Evolutionary conservation across 2,888 invertebrate species (phyloP).

Genomic region (Coleophora deauratella): DNA sequence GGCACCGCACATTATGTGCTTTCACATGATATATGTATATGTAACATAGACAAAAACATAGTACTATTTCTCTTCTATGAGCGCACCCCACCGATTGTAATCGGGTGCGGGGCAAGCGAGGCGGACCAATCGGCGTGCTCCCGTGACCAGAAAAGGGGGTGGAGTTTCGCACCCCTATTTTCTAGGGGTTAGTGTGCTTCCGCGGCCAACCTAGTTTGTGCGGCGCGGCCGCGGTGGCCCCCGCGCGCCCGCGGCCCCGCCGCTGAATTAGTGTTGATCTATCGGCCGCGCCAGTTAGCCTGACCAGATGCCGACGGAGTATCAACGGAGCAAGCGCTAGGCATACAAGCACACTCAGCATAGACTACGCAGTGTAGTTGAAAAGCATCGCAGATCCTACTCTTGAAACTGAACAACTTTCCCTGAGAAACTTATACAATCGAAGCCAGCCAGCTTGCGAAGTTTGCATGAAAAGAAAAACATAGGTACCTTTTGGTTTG

Average conservation of each 20-base stretch:
- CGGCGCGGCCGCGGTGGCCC: too few species aligned
- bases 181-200: conserved; percentile 75
- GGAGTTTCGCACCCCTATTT: conserved; percentile 75
- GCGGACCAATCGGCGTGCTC: conserved; percentile 71
- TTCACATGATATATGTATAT: conserved; percentile 40
- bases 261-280: conserved; percentile 73
- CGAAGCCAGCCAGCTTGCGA: too few species aligned
- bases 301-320: conserved; percentile 47
- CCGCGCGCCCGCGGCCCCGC: conserved; percentile 53
- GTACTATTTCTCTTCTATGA: conserved; percentile 73
- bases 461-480: too few species aligned
- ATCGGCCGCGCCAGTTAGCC: conserved; percentile 60
- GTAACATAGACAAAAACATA: conserved; percentile 59
- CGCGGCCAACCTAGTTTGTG: conserved; percentile 74
- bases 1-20: conserved; percentile 44
- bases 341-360: too few species aligned
- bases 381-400: too few species aligned
- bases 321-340: conserved; percentile 16
- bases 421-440: too few species aligned
- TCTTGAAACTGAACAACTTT: too few species aligned
- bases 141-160: conserved; percentile 73
- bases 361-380: too few species aligned
- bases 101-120: conserved; percentile 68
- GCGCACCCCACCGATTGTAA: conserved; percentile 73
- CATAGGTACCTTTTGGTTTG: too few species aligned